Base-by-base conservation (phyloP, 37 sponge, comb jelly and placozoan genomes). In the Axinella damicornis region DNA sequence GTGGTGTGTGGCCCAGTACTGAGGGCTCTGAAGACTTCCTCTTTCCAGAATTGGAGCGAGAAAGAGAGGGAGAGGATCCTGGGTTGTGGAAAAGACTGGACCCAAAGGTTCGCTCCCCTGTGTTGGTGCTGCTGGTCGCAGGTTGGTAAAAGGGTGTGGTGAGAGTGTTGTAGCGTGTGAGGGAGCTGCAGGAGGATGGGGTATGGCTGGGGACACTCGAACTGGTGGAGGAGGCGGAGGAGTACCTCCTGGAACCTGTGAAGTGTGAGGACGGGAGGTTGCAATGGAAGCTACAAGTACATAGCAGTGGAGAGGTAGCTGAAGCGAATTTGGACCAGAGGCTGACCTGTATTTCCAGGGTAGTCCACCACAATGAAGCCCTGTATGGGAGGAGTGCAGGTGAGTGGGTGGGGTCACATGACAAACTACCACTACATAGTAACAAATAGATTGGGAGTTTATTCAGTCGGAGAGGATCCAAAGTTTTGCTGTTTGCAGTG, bases 61-160 rank as follows among this genome's bases (percentile, higher is more conserved):
- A 63, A 34, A 62, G 57, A 80, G 69, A 22, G n/a, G 31, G 30
- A 28, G 19, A 24, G 12, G 37, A 41, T 1, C 32, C 46, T 31
- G 38, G 60, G 61, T 57, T 56, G 22, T 78, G 79, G 30, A 24
- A n/a, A 70, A 27, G 24, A 36, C 56, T 54, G 35, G 71, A 11
- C 46, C 32, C 46, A 21, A 21, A 25, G 19, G 20, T 32, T n/a
- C 9, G 55, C 52, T 27, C 75, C 6, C 19, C n/a, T 18, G 15
- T 32, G 60, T 5, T 24, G 57, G 13, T 35, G 35, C 39, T 58
- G 77, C 1, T 24, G n/a, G n/a, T 40, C 33, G 39, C 40, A 39
- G 61, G 78, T 62, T 67, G 83, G 71, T 81, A 88, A 56, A 82
- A 88, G 41, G 89, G 89, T 36, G 77, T 82, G 70, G 69, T 62